Conservation (phyloP, 2,888 invertebrate species). For the Fragum fragum region DNA sequence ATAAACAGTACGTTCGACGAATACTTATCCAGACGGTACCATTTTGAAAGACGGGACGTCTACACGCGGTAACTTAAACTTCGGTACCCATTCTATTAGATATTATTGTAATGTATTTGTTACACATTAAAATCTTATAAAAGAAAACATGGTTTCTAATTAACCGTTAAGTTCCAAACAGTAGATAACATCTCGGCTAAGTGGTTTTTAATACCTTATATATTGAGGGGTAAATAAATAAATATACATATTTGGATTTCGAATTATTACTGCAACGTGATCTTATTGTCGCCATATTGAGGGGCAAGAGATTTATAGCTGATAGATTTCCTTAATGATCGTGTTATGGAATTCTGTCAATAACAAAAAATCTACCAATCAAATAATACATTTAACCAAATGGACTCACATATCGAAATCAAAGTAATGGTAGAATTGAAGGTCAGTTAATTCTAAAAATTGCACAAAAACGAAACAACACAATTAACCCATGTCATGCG, state of each 20-base stretch:
- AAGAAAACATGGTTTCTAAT: slow-evolving; percentile 12
- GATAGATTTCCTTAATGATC: no score
- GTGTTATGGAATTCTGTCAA: no score
- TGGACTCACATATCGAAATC: no score
- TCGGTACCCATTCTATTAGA: background rate
- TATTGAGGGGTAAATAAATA: slow-evolving; percentile 17
- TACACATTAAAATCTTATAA: slow-evolving; percentile 8
- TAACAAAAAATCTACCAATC: no score
- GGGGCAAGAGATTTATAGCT: no score
- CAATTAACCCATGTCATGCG: no score
- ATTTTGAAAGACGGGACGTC: background rate
- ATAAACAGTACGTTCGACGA: no score
- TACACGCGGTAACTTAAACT: slow-evolving; percentile 1
- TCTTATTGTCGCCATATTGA: no score
- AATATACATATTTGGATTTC: slow-evolving; percentile 11
- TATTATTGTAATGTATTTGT: background rate
- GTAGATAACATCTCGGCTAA: slow-evolving; percentile 16
- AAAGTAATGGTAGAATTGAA: no score
- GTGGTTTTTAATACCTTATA: slow-evolving; percentile 18
- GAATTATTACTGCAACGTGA: background rate
- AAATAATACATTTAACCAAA: no score
- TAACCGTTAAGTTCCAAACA: slow-evolving; percentile 9
- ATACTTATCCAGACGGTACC: background rate
- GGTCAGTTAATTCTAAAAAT: no score
- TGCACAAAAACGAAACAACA: no score